Evolutionary conservation across 2,113 vertebrate species (phyloP).

Genomic region (Hiodon tergisus): DNA sequence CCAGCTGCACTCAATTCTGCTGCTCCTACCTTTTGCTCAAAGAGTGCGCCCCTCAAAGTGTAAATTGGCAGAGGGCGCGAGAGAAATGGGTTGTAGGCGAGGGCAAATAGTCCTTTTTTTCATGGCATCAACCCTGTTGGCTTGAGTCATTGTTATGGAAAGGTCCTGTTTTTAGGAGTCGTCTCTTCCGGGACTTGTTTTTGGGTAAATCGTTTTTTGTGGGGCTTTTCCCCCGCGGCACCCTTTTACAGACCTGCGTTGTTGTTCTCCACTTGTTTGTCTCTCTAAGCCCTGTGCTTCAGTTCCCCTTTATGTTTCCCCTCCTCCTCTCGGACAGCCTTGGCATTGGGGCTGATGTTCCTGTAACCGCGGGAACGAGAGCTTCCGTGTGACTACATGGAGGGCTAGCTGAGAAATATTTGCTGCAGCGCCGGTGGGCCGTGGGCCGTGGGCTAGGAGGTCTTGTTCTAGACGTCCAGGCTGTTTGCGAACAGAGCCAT

Average conservation of each 20-base stretch:
- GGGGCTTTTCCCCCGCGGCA: background rate
- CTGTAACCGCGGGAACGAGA: constrained; percentile 38
- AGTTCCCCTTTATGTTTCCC: constrained; percentile 26
- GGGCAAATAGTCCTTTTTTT: too few species aligned
- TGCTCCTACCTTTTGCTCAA: background rate
- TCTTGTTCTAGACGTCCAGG: constrained; percentile 38
- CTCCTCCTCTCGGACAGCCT: constrained; percentile 26
- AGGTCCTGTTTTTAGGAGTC: background rate
- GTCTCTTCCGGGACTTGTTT: background rate
- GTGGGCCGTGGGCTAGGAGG: constrained; percentile 15
- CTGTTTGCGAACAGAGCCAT: background rate
- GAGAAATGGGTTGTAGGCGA: too few species aligned
- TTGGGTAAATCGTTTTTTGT: background rate
- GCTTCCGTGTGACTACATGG: too few species aligned
- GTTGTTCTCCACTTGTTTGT: background rate
- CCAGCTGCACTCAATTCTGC: background rate
- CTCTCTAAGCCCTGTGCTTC: constrained; percentile 13
- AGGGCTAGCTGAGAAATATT: constrained; percentile 39
- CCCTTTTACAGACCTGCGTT: too few species aligned
- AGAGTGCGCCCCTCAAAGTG: background rate
- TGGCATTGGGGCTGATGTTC: constrained; percentile 42
- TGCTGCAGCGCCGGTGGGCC: constrained; percentile 35
- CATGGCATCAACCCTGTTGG: background rate
- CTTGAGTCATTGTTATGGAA: background rate
- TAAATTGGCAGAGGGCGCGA: background rate